Base-by-base conservation (phyloP, 1,140 invertebrate genomes). In the Tenebrio molitor region DNA sequence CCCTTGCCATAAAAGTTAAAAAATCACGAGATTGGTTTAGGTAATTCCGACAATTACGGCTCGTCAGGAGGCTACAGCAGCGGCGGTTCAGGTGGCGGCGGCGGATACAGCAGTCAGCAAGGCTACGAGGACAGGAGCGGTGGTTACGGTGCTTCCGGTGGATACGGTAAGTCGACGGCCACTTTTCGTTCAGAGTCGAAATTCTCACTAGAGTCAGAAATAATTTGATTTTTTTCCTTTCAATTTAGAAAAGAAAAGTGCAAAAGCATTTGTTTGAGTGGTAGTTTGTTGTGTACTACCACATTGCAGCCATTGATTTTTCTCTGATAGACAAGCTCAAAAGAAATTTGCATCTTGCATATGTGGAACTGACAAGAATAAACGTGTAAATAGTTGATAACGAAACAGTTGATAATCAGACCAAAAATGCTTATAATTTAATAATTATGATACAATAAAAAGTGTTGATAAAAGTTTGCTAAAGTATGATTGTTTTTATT, bases 101-200 rank as follows among this genome's bases (percentile, higher is more conserved):
- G 44, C 2, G 74, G 73, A 42, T 77, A 76, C 68, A 76, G 50
- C 44, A 75, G 68, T 17, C 75, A 74, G 53, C 66, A 64, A 46
- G 63, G 50, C 12, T 72, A 74, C 15, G 64, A 71, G 46, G 72
- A 76, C 29, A 74, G 68, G 29, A 65, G 15, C 19, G 53, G 16
- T 5, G 68, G 74, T 14, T 76, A 71, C 39, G 71, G 36, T 14
- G 36, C 68, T 39, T 69, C 71, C 21, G 63, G 42, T 10, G 71
- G 71, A 53, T 73, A 76, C 66, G 68, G 71, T 73, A 62, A 73
- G 71, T 73, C 39, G 10, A 65, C 12, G 33, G n/a, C 62, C 4
- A 53, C 15, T 19, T 21, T 42, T 58, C 19, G 23, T 10, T 39
- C 15, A n/a, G n/a, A 34, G 8, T 53, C 2, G 12, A 63, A 23